These are phyloP conservation scores for Felis catus DNA, from an alignment of 2,113 vertebrate species.

Conservation along the genomic window DNA sequence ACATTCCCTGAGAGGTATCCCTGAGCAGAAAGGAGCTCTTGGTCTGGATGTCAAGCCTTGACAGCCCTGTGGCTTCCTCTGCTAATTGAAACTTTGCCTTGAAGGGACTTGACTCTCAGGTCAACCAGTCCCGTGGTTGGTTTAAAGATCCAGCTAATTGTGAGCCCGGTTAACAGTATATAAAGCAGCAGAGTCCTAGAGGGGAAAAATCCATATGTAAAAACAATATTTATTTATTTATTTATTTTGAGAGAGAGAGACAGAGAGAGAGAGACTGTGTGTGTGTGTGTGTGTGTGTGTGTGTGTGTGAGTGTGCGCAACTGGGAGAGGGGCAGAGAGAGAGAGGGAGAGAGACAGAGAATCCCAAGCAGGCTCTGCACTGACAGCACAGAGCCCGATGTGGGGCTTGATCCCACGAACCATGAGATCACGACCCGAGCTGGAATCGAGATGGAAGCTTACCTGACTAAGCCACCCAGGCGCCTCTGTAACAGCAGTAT, in stretches of 20 bases:
- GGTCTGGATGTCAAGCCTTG: constrained; percentile 20
- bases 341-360: too few species aligned
- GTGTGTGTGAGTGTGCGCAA: too few species aligned
- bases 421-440: too few species aligned
- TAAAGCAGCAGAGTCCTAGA: constrained; percentile 21
- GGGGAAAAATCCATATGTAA: constrained; percentile 15
- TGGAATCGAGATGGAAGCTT: too few species aligned
- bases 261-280: too few species aligned
- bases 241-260: too few species aligned
- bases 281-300: too few species aligned
- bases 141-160: constrained; percentile 64
- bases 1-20: constrained; percentile 50
- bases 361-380: too few species aligned
- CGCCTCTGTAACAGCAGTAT: constrained; percentile 17
- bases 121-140: constrained; percentile 40
- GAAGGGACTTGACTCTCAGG: constrained; percentile 60
- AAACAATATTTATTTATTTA: constrained; percentile 2
- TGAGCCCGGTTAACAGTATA: constrained; percentile 50
- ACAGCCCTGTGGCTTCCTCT: constrained; percentile 47
- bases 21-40: constrained; percentile 43
- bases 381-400: too few species aligned
- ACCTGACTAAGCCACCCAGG: too few species aligned
- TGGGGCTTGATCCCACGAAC: too few species aligned
- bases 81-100: constrained; percentile 68
- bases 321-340: too few species aligned